phyloP scores from a whole-genome alignment of 2,113 vertebrate species.

The Artemisiospiza belli region DNA sequence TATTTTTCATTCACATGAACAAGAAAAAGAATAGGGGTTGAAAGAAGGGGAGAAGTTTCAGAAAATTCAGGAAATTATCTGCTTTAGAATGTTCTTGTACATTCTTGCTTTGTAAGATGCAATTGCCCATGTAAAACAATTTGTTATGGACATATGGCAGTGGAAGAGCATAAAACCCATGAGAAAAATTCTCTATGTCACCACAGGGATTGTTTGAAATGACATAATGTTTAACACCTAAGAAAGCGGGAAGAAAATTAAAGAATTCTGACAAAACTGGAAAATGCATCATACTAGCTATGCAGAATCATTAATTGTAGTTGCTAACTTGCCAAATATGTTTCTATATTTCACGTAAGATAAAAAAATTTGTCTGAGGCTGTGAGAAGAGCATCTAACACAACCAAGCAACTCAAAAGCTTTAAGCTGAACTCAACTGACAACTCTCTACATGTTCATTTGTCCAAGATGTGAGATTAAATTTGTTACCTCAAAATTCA shows the following conservation, averaged over 20 bases:
- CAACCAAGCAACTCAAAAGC: not conserved
- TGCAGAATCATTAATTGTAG: not conserved
- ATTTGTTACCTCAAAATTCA: not conserved
- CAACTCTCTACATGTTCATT: not conserved
- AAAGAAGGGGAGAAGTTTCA: not conserved
- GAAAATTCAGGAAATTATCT: not conserved
- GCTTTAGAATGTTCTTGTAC: not conserved
- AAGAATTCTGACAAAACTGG: not conserved
- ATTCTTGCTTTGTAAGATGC: constrained; percentile 1
- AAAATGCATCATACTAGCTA: not conserved
- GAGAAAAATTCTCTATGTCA: not conserved
- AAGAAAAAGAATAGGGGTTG: rapidly evolving
- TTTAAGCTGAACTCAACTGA: not conserved
- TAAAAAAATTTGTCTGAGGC: not conserved
- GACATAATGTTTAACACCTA: not conserved
- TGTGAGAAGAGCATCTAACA: not conserved
- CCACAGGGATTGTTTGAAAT: not conserved
- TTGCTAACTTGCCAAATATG: not conserved
- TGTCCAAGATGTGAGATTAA: not conserved
- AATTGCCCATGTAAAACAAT: constrained; percentile 43
- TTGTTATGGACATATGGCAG: constrained; percentile 39
- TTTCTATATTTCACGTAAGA: not conserved
- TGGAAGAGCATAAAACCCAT: not conserved
- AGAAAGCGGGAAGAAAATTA: not conserved
- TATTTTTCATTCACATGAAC: not conserved